Conservation (phyloP, 2,888 invertebrate genomes). For the Acleris emargana region DNA sequence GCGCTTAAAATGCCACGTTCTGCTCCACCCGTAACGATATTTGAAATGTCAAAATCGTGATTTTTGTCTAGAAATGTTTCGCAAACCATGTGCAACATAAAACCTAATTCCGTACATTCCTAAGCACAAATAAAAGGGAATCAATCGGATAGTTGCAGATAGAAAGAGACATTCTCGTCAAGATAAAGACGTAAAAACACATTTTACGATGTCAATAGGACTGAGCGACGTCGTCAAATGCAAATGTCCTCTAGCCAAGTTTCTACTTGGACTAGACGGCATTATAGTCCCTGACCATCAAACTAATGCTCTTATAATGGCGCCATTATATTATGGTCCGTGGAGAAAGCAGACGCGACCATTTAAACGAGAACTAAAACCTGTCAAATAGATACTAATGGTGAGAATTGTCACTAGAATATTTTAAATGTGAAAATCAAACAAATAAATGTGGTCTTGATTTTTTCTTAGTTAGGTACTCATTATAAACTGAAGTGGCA, state of each 20-base stretch:
- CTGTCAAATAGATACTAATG: conserved; percentile 8
- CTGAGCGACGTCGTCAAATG: conserved; percentile 48
- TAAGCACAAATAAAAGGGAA: conserved; percentile 36
- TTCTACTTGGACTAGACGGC: conserved; percentile 50
- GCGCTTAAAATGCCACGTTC: conserved; percentile 71
- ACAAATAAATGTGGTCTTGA: too few relatives aligned
- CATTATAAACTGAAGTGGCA: too few relatives aligned
- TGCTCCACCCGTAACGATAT: conserved; percentile 68
- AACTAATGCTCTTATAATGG: conserved; percentile 77
- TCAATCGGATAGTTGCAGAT: conserved; percentile 18
- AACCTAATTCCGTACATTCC: conserved; percentile 42
- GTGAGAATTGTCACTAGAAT: conserved; percentile 1
- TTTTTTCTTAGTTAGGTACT: too few relatives aligned
- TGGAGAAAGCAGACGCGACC: conserved; percentile 65
- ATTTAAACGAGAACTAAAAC: conserved; percentile 14
- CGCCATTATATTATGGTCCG: conserved; percentile 57
- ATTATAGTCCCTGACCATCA: conserved; percentile 57
- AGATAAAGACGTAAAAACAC: conserved; percentile 14
- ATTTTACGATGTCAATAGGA: conserved; percentile 42
- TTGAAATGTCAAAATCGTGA: conserved; percentile 81
- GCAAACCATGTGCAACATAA: conserved; percentile 58
- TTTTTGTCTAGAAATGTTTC: conserved; percentile 77
- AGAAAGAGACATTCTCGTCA: conserved; percentile 34
- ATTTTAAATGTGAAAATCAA: not conserved
- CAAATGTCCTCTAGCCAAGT: conserved; percentile 52